These are phyloP conservation scores for Sandelia bainsii DNA, from an alignment of 2,797 vertebrate species.

Conservation along the genomic window DNA sequence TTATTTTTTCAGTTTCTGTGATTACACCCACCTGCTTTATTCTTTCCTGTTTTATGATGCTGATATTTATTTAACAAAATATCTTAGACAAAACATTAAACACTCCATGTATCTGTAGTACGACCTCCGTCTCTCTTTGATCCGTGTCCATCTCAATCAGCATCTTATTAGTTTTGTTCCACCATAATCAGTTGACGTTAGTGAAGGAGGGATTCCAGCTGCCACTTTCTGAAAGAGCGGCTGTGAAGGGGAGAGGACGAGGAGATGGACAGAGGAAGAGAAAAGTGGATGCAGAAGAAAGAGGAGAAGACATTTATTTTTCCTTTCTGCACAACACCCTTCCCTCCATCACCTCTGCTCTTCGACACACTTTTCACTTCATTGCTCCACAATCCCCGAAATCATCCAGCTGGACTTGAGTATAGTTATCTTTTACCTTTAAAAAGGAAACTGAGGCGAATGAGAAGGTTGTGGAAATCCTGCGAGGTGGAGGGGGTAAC, in stretches of 20 bases:
- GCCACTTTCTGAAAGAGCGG: slow-evolving; percentile 12
- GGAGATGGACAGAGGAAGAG: not conserved
- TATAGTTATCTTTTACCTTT: slow-evolving; percentile 16
- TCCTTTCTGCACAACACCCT: not conserved
- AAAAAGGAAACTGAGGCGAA: slow-evolving; percentile 34
- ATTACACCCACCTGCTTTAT: too few relatives aligned
- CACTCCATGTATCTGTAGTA: too few relatives aligned
- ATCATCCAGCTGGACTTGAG: slow-evolving; percentile 22
- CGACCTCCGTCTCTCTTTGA: not conserved
- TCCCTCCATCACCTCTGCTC: not conserved
- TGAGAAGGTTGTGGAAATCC: slow-evolving; percentile 20
- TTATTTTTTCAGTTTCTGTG: too few relatives aligned
- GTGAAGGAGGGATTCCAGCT: slow-evolving; percentile 2
- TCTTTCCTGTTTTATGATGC: too few relatives aligned
- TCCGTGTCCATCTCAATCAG: slow-evolving; percentile 15
- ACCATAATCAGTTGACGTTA: not conserved
- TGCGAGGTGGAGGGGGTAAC: not conserved
- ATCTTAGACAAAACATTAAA: too few relatives aligned
- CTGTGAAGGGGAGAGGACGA: not conserved
- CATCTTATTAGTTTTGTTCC: slow-evolving; percentile 1
- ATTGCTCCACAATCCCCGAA: slow-evolving; percentile 4
- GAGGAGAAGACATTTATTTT: slow-evolving; percentile 9
- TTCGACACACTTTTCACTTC: slow-evolving; percentile 7
- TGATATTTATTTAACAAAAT: too few relatives aligned
- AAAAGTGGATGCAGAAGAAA: not conserved